Conservation (phyloP, 2,113 vertebrate species). For the Pipa parva region DNA sequence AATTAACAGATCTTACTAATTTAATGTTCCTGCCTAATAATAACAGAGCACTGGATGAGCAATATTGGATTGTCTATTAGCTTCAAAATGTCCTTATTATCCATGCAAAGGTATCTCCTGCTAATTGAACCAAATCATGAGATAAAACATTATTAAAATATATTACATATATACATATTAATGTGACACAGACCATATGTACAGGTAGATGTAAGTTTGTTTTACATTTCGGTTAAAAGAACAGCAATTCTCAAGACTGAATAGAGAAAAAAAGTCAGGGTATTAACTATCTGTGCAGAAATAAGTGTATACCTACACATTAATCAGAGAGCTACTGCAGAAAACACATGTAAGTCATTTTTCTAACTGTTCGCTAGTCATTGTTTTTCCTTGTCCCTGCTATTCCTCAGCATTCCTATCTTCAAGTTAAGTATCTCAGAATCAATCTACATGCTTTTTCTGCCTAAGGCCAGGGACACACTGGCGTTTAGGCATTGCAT, state of each 20-base stretch:
- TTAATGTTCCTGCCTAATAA: conserved; percentile 3
- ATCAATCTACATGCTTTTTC: too few relatives aligned
- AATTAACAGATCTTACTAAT: conserved; percentile 30
- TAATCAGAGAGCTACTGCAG: too few relatives aligned
- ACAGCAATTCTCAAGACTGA: background rate
- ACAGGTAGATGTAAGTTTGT: background rate
- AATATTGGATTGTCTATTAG: conserved; percentile 30
- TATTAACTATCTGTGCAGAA: background rate
- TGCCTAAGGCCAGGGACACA: too few relatives aligned
- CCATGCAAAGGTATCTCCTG: background rate
- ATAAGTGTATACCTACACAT: too few relatives aligned
- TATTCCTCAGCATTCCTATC: too few relatives aligned
- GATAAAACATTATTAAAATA: conserved; percentile 16
- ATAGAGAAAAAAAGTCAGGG: background rate
- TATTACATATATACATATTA: too few relatives aligned
- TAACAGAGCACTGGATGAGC: background rate
- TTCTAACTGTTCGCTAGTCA: too few relatives aligned
- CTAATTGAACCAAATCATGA: conserved; percentile 16
- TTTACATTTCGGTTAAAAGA: background rate
- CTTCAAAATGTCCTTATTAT: conserved; percentile 11
- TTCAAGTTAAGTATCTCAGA: too few relatives aligned
- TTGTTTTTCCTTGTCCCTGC: too few relatives aligned
- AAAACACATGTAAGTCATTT: too few relatives aligned
- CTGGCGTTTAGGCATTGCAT: too few relatives aligned
- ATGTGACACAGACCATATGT: background rate